Evolutionary conservation across 2,888 invertebrate genomes (phyloP).

Genomic region (Auanema freiburgensis): DNA sequence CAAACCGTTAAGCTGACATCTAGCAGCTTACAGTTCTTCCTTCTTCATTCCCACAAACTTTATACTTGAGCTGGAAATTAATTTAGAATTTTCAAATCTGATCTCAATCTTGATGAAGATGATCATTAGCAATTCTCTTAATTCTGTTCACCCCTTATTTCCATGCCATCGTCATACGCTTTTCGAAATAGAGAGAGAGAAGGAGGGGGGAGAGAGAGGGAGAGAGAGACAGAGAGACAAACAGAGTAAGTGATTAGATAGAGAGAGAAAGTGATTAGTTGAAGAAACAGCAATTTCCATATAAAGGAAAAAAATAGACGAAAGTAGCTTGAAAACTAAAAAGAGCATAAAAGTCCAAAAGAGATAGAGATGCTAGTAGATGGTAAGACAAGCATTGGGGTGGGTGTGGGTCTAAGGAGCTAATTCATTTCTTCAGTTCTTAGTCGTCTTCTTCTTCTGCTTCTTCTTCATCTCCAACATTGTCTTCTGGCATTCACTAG

Average conservation of each 20-base stretch:
- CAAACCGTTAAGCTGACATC: too few relatives aligned
- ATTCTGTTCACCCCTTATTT: not conserved
- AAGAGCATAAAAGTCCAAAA: not conserved
- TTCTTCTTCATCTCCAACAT: too few relatives aligned
- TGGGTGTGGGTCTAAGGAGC: too few relatives aligned
- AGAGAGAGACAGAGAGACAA: not conserved
- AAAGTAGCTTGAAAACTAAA: not conserved
- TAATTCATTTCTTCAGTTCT: too few relatives aligned
- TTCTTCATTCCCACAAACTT: too few relatives aligned
- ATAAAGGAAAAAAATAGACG: not conserved
- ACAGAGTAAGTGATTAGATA: not conserved
- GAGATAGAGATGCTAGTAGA: not conserved
- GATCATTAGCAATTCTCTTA: not conserved
- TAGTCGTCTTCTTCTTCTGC: too few relatives aligned
- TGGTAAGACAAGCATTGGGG: too few relatives aligned
- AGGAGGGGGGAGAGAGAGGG: too few relatives aligned
- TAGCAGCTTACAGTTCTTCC: too few relatives aligned
- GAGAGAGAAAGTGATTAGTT: not conserved
- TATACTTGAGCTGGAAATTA: not conserved
- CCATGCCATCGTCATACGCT: not conserved
- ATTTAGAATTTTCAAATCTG: constrained; percentile 2
- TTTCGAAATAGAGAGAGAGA: too few relatives aligned
- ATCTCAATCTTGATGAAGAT: not conserved
- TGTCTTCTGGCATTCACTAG: too few relatives aligned
- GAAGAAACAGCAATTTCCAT: not conserved